Evolutionary conservation across 2,888 invertebrate genomes (phyloP).

Genomic region (Priapulus caudatus): DNA sequence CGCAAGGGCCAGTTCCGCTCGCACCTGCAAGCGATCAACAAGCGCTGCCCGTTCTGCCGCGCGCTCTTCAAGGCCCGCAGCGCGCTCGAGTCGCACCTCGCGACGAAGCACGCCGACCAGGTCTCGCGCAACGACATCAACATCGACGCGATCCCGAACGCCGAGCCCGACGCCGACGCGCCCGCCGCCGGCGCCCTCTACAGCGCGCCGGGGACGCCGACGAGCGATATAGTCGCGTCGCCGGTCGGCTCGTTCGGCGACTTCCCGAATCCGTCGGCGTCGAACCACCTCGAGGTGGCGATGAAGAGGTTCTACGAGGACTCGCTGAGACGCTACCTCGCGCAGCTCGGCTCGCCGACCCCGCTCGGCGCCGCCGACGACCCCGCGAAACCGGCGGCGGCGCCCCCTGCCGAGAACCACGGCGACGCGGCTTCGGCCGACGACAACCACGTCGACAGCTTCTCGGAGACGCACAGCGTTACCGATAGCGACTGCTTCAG

Average conservation of each 20-base stretch:
- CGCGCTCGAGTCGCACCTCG: constrained; percentile 82
- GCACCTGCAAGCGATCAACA: constrained; percentile 89
- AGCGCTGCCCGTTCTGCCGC: constrained; percentile 88
- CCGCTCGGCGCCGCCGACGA: not conserved
- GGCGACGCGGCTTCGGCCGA: constrained; percentile 18
- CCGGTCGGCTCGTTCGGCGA: not conserved
- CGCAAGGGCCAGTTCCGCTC: constrained; percentile 86
- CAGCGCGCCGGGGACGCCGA: constrained; percentile 1
- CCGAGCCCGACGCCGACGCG: constrained; percentile 20
- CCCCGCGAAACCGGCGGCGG: constrained; percentile 17
- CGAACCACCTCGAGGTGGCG: constrained; percentile 52
- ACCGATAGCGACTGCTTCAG: constrained; percentile 38
- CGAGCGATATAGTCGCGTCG: too few relatives aligned
- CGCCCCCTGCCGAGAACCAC: constrained; percentile 21
- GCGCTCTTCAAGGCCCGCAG: constrained; percentile 88
- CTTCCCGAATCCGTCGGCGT: too few relatives aligned
- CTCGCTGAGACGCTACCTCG: constrained; percentile 75
- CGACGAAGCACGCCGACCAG: constrained; percentile 84
- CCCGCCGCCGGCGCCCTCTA: constrained; percentile 11
- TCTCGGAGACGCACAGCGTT: constrained; percentile 62
- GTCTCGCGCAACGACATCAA: constrained; percentile 81
- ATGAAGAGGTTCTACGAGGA: constrained; percentile 84
- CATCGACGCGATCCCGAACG: constrained; percentile 83
- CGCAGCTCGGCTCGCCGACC: constrained; percentile 44
- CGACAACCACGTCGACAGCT: constrained; percentile 28